Evolutionary conservation across 2,113 vertebrate genomes (phyloP).

Genomic region (Cyprinodon brontotheroides): DNA sequence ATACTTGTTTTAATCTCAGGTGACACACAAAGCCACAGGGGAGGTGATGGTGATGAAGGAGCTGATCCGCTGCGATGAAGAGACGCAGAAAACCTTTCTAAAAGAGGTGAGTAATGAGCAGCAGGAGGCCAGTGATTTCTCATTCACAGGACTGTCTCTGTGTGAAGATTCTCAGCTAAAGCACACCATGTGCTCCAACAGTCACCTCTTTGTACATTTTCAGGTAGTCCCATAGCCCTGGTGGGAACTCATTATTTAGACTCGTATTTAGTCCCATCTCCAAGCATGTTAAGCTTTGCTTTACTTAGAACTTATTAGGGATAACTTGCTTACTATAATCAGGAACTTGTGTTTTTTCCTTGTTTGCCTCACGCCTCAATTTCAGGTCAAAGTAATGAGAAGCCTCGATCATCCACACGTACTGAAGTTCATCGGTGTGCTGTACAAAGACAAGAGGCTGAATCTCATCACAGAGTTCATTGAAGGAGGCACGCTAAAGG

Average conservation of each 20-base stretch:
- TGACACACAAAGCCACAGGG: constrained; percentile 95
- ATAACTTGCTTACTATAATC: constrained; percentile 8
- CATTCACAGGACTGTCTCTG: constrained; percentile 22
- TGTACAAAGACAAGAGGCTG: constrained; percentile 96
- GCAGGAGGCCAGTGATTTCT: constrained; percentile 26
- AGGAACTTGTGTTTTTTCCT: constrained; percentile 8
- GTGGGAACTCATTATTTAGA: not conserved
- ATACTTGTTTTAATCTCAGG: constrained; percentile 73
- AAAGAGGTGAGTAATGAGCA: constrained; percentile 85
- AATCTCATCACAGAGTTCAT: constrained; percentile 97
- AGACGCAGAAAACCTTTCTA: constrained; percentile 96
- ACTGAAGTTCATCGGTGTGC: constrained; percentile 94
- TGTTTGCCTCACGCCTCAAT: not conserved
- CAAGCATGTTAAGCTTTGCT: not conserved
- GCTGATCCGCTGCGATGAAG: constrained; percentile 95
- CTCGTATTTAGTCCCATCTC: constrained; percentile 16
- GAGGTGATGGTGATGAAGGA: constrained; percentile 99
- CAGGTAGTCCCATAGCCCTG: constrained; percentile 5
- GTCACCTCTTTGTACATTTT: constrained; percentile 32
- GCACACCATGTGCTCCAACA: constrained; percentile 10
- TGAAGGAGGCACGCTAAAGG: constrained; percentile 94
- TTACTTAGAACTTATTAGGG: constrained; percentile 1
- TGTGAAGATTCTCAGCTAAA: constrained; percentile 29
- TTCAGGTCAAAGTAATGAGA: constrained; percentile 97
- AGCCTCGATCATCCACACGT: constrained; percentile 93